Percentiles rank a stretch among this genome's conserved stretches.
phyloP scores from a whole-genome alignment of 2,888 invertebrate genomes.

The Pristionchus japonicus region DNA sequence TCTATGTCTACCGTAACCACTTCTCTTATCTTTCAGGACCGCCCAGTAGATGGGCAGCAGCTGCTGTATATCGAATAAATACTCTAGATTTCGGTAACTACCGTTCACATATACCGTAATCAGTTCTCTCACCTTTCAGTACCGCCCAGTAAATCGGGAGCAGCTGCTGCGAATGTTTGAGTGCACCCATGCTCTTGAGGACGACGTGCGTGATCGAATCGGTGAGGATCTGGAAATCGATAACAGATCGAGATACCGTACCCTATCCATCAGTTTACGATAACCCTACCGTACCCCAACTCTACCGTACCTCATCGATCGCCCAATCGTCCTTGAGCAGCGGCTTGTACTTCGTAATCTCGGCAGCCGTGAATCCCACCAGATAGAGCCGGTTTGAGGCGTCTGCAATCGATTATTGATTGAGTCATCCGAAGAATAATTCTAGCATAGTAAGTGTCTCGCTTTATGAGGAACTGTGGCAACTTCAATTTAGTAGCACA shows the following conservation, averaged over 20 bases:
- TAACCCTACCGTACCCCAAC: not conserved
- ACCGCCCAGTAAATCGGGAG: constrained; percentile 24
- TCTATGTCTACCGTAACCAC: not conserved
- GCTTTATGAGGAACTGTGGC: not conserved
- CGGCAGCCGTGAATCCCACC: not conserved
- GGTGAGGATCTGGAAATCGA: not conserved
- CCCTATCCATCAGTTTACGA: not conserved
- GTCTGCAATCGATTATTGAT: not conserved
- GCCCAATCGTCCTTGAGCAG: not conserved
- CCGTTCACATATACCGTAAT: no score
- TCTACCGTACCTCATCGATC: not conserved
- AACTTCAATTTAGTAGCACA: no score
- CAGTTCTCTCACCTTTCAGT: constrained; percentile 16
- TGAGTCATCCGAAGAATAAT: no score
- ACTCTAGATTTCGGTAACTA: no score
- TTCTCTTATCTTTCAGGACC: no score
- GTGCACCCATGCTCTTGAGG: constrained; percentile 10
- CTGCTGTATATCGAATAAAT: no score
- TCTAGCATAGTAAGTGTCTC: no score
- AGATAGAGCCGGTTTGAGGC: not conserved
- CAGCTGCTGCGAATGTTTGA: not conserved
- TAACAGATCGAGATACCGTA: not conserved
- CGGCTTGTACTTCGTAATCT: not conserved
- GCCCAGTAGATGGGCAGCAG: no score
- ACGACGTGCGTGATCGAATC: constrained; percentile 23